Evolutionary conservation across 2,113 vertebrate genomes (phyloP), one percentile per base, ranked within the genome.

Genomic region (Saiga tatarica): DNA sequence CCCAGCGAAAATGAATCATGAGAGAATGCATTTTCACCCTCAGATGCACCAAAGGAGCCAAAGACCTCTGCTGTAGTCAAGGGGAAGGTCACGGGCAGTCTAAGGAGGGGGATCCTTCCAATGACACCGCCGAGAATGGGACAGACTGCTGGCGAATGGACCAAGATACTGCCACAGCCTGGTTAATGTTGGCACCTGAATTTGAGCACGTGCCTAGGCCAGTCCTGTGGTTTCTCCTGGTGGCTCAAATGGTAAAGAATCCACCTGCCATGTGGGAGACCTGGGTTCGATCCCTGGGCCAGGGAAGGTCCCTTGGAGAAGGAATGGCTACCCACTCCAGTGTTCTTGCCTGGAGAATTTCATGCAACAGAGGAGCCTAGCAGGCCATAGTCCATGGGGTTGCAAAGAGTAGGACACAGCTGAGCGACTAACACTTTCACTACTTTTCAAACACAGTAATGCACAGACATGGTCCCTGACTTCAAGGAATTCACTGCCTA

Each of bases 371-470:
- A 39, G n/a, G 67, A 39, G 19, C 67, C n/a, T 71, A 12, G 67
- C 0, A 0, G 19, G 67, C 19, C 19, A 71, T 39, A 36, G n/a
- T 23, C n/a, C n/a, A 39, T 23, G 67, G 19, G n/a, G n/a, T 71
- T 11, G 5, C 67, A 71, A 39, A 39, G 19, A 6, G n/a, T 23
- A 0, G 0, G 67, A 71, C n/a, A 71, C 10, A 12, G 12, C 67
- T 71, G 67, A 39, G 19, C 0, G 1, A 23, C 19, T 71, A 12
- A 71, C 9, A 71, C n/a, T 71, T 71, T 6, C 19, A 71, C n/a
- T 71, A 39, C 19, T 71, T 71, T 71, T 71, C 15, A 87, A n/a
- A 74, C 5, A 36, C 16, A 62, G 0, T 21, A 26, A 47, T 9
- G 5, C 23, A 30, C 42, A 28, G 47, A 87, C 39, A 26, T 12